phyloP scores from a whole-genome alignment of 1,140 invertebrate genomes.

The Charaxes varanes region DNA sequence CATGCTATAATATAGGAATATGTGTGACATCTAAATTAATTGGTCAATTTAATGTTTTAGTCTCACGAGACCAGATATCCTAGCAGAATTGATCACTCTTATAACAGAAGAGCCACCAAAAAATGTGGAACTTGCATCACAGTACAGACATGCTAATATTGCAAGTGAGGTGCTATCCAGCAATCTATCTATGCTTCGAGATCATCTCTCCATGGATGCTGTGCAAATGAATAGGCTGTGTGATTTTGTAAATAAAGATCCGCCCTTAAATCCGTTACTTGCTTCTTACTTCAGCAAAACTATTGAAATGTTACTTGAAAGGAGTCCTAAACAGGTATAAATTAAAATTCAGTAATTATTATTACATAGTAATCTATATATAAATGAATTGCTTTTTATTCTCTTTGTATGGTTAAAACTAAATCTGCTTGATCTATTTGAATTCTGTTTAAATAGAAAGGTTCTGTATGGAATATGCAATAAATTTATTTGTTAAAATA shows the following conservation, averaged over 20 bases:
- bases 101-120: slow-evolving; percentile 89
- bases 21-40: no score
- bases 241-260: slow-evolving; percentile 89
- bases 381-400: no score
- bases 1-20: no score
- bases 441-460: no score
- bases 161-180: slow-evolving; percentile 94
- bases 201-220: slow-evolving; percentile 87
- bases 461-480: no score
- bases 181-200: slow-evolving; percentile 88
- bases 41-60: no score
- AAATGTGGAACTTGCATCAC: slow-evolving; percentile 83
- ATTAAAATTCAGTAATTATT: no score
- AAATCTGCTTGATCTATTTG: no score
- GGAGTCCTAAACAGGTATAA: slow-evolving; percentile 76
- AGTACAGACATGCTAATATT: slow-evolving; percentile 94
- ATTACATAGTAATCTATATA: no score
- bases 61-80: slow-evolving; percentile 86
- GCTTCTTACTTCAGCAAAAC: slow-evolving; percentile 98
- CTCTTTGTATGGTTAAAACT: no score
- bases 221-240: slow-evolving; percentile 88
- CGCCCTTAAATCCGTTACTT: slow-evolving; percentile 93
- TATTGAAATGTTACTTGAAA: slow-evolving; percentile 88
- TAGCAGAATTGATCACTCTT: slow-evolving; percentile 89
- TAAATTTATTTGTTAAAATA: no score